These are phyloP conservation scores for Lipotes vexillifer DNA, from an alignment of 2,113 vertebrate species.

Conservation along the genomic window DNA sequence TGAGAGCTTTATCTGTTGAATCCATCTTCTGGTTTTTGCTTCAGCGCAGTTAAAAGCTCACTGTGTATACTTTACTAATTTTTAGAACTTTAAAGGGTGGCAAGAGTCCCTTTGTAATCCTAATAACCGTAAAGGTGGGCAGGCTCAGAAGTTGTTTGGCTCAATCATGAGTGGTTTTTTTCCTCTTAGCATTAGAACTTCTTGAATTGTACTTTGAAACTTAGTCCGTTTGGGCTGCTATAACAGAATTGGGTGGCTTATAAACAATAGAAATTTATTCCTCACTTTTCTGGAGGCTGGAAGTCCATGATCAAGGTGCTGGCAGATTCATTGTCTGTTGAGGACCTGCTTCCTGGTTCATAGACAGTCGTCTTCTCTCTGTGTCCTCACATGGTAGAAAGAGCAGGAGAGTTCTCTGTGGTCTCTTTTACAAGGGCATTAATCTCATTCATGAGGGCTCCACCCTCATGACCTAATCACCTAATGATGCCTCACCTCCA, in stretches of 20 bases:
- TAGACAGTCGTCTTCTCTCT: neutral
- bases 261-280: neutral
- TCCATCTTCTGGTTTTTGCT: neutral
- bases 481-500: neutral
- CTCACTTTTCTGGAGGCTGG: neutral
- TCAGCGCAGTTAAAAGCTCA: slow-evolving; percentile 10
- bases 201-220: slow-evolving; percentile 2
- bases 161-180: neutral
- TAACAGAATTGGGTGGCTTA: neutral
- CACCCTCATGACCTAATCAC: neutral
- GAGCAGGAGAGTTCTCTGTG: neutral
- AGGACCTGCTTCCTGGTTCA: neutral
- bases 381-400: neutral
- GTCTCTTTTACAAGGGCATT: neutral
- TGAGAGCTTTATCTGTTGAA: neutral
- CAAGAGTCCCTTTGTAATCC: slow-evolving; percentile 9
- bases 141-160: neutral
- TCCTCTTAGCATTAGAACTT: neutral
- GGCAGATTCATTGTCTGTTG: neutral
- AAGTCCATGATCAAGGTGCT: neutral
- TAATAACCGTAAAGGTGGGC: neutral
- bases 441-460: neutral
- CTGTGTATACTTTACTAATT: slow-evolving; percentile 15
- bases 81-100: slow-evolving; percentile 20
- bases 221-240: neutral